phyloP scores from a whole-genome alignment of 2,888 invertebrate species.

The Dascillus cervinus region DNA sequence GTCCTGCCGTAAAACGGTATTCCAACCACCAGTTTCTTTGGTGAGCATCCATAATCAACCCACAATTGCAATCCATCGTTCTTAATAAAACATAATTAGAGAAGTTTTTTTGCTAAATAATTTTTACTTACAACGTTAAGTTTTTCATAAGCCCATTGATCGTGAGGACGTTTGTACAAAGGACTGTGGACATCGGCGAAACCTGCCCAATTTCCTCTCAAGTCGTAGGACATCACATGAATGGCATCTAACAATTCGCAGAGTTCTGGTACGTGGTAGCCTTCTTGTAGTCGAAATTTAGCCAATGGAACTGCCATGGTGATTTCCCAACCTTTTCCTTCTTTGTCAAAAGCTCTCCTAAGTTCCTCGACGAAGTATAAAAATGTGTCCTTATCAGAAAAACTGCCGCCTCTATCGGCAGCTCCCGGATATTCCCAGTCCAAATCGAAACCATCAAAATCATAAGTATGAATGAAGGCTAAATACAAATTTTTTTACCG shows the following conservation, averaged over 20 bases:
- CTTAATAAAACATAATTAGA: constrained; percentile 42
- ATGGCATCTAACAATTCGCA: constrained; percentile 80
- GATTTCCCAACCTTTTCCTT: constrained; percentile 73
- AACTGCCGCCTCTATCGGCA: constrained; percentile 76
- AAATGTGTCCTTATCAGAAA: constrained; percentile 76
- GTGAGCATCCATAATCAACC: constrained; percentile 84
- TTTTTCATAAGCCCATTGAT: constrained; percentile 84
- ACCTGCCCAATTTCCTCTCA: constrained; percentile 85
- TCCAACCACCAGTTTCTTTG: constrained; percentile 80
- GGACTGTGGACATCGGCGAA: constrained; percentile 87
- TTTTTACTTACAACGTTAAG: constrained; percentile 78
- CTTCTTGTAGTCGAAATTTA: constrained; percentile 79
- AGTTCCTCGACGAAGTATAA: constrained; percentile 76
- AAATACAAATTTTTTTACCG: constrained; percentile 8
- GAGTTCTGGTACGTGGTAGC: constrained; percentile 83
- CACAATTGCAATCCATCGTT: constrained; percentile 81
- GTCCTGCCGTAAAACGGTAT: constrained; percentile 85
- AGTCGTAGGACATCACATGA: constrained; percentile 81
- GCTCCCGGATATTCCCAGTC: constrained; percentile 92
- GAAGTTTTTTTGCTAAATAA: background rate
- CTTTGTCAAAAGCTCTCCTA: constrained; percentile 67
- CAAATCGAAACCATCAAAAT: constrained; percentile 79
- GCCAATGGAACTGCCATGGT: constrained; percentile 87
- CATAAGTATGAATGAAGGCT: constrained; percentile 69
- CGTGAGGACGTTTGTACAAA: constrained; percentile 75